Conservation (phyloP, 2,797 vertebrate genomes). For the Cossypha heuglini region DNA sequence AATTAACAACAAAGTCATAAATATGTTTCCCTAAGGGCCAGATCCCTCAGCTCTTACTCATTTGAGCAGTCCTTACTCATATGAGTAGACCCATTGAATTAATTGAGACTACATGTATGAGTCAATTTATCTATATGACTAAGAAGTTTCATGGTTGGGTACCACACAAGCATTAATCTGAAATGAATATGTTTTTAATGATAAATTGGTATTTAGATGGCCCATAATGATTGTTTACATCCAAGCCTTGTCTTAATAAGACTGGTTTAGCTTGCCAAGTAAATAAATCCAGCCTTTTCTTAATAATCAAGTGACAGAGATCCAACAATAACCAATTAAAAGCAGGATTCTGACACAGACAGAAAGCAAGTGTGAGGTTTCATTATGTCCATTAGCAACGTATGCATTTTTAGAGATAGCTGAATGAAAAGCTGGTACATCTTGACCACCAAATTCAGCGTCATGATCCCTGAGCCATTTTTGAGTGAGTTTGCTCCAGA, state of each 20-base stretch:
- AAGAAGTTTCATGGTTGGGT: neutral
- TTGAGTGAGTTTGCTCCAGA: neutral
- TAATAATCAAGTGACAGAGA: conserved; percentile 35
- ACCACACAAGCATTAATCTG: conserved; percentile 10
- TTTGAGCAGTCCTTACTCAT: conserved; percentile 16
- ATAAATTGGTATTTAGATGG: conserved; percentile 41
- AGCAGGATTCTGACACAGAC: neutral
- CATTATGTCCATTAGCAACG: neutral
- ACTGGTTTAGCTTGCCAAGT: conserved; percentile 21
- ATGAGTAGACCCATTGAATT: conserved; percentile 12
- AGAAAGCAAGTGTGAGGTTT: conserved; percentile 12
- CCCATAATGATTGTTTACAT: conserved; percentile 17
- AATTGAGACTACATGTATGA: conserved; percentile 34
- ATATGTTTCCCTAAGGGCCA: conserved; percentile 45
- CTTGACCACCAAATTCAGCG: neutral
- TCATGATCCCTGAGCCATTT: neutral
- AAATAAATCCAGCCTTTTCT: conserved; percentile 29
- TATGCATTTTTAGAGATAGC: neutral
- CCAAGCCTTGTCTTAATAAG: conserved; percentile 56
- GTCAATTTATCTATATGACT: neutral
- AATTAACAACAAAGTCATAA: conserved; percentile 67
- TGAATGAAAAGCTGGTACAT: neutral
- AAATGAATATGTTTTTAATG: conserved; percentile 56
- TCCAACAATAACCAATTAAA: neutral
- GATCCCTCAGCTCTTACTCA: conserved; percentile 37